Evolutionary conservation across 2,797 vertebrate genomes (phyloP), one percentile per base, ranked within the genome.

Genomic region (Loris lydekkerianus): DNA sequence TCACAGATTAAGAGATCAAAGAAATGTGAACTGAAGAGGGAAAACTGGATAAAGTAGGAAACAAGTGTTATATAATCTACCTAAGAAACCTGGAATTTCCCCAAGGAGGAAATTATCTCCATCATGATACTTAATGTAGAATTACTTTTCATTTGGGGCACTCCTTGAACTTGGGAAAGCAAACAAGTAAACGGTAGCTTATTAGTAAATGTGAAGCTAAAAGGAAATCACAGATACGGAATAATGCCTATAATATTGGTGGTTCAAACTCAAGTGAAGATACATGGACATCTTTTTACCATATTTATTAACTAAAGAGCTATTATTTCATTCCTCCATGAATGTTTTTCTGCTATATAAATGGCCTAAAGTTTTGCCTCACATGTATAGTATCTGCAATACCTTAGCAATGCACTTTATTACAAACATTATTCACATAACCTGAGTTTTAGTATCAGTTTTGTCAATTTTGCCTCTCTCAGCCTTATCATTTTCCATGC

Each of bases 151-250:
- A 65, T 1, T 5, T 85, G 83, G 37, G 10, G 72, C 8, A 49
- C 85, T n/a, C 78, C 46, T 96, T 86, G 53, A 94, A 82, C 53
- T 93, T 73, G 40, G 13, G 49, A 85, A 46, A 34, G 72, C n/a
- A 88, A 92, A 82, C 11, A 60, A 83, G 40, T 61, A 89, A 78
- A 89, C 14, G 56, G 5, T 49, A 90, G 5, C 11, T 91, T 87
- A 65, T 81, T 81, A 69, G 3, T 77, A 21, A 86, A 23, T 53
- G 17, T 80, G 15, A 92, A 89, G 31, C 27, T 49, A 65, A 84
- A 81, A 95, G 11, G 37, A 92, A 70, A 29, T 67, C 7, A 86
- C 21, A 70, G 58, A 3, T 31, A 40, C 23, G 7, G 80, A 96
- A 78, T 67, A 7, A 91, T 34, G 25, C 29, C 18, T 91, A 3